A percentile compares a stretch with the other conserved stretches of the same genome.
Conservation (phyloP, 2,797 vertebrate species). For the Coendou prehensilis region DNA sequence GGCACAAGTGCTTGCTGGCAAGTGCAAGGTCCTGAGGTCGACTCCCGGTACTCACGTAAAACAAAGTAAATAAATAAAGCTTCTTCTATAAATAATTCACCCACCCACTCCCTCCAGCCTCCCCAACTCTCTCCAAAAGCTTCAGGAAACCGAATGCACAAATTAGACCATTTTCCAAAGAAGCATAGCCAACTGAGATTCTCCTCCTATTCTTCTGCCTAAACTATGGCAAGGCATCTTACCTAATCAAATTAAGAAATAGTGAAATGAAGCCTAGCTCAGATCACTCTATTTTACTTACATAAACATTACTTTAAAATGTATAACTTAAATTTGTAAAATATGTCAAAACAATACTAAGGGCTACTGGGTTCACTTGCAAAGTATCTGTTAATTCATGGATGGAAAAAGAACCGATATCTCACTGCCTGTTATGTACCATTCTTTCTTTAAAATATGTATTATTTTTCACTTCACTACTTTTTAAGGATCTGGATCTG, state of each 20-base stretch:
- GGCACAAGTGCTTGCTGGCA: too few species aligned
- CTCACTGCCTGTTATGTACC: too few species aligned
- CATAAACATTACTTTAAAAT: neutral
- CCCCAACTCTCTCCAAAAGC: neutral
- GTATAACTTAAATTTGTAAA: neutral
- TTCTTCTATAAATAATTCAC: constrained; percentile 4
- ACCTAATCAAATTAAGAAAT: neutral
- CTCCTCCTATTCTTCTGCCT: neutral
- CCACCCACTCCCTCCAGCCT: neutral
- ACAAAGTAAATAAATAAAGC: too few species aligned
- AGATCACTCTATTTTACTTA: neutral
- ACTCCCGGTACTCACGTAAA: too few species aligned
- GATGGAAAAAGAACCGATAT: neutral
- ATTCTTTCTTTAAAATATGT: neutral
- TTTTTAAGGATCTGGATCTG: neutral
- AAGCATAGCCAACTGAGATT: neutral
- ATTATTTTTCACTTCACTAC: neutral
- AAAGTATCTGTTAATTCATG: neutral
- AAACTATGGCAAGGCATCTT: neutral
- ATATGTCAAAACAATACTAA: neutral
- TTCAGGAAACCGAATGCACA: constrained; percentile 22
- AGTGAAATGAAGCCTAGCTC: neutral
- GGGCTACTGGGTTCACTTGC: neutral
- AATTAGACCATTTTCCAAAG: neutral
- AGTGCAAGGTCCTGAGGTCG: too few species aligned